Evolutionary conservation across 2,113 vertebrate species (phyloP).

Genomic region (Labeo rohita): DNA sequence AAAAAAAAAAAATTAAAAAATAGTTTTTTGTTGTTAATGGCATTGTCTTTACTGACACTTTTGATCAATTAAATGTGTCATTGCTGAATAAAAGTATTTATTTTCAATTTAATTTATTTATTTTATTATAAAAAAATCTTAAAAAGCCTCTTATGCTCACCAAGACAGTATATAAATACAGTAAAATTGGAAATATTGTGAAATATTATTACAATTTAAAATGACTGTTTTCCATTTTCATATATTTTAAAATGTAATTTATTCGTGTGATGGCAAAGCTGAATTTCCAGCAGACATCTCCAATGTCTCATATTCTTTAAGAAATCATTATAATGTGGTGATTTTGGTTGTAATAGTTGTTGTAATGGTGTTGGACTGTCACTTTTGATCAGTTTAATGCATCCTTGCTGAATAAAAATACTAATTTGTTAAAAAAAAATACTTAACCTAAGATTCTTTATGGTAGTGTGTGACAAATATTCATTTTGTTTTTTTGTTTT

Average conservation of each 20-base stretch:
- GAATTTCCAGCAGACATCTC: neutral
- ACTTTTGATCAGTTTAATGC: too few relatives aligned
- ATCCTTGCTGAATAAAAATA: neutral
- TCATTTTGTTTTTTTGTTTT: neutral
- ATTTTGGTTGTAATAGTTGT: neutral
- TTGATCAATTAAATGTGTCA: too few relatives aligned
- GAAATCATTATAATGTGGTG: neutral
- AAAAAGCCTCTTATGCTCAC: too few relatives aligned
- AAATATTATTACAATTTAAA: neutral
- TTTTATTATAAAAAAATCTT: too few relatives aligned
- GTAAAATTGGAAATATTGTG: neutral
- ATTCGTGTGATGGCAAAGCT: too few relatives aligned
- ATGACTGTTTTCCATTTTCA: neutral
- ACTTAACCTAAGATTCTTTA: neutral
- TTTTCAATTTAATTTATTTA: too few relatives aligned
- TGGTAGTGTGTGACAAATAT: neutral
- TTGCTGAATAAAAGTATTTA: too few relatives aligned
- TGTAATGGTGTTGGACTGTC: too few relatives aligned
- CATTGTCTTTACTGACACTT: too few relatives aligned
- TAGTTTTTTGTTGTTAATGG: too few relatives aligned
- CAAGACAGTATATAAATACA: too few relatives aligned
- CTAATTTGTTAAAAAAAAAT: neutral
- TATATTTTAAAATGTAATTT: neutral
- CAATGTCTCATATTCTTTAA: neutral
- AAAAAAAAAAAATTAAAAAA: too few relatives aligned